Evolutionary conservation across 2,797 vertebrate species (phyloP).

Genomic region (Limosa lapponica): DNA sequence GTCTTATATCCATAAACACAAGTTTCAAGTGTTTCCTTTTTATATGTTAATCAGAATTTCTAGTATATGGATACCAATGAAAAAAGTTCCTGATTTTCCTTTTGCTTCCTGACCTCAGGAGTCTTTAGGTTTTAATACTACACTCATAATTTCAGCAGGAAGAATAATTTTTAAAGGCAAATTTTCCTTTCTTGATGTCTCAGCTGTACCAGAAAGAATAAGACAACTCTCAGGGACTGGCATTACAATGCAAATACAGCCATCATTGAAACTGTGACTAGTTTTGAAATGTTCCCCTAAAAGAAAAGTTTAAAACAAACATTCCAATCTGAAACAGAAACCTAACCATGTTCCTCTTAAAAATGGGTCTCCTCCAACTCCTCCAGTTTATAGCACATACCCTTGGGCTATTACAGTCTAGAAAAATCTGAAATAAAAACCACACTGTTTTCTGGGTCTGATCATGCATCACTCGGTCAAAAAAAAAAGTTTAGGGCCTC

Average conservation of each 20-base stretch:
- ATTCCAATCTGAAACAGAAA: slow-evolving; percentile 49
- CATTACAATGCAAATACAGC: neutral
- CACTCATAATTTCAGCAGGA: neutral
- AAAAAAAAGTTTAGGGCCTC: slow-evolving; percentile 19
- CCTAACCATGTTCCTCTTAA: slow-evolving; percentile 32
- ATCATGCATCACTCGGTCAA: slow-evolving; percentile 14
- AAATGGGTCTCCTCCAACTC: slow-evolving; percentile 29
- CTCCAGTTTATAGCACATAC: slow-evolving; percentile 56
- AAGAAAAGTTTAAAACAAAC: slow-evolving; percentile 39
- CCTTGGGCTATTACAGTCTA: slow-evolving; percentile 58
- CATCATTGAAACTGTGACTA: neutral
- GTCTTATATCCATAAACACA: neutral
- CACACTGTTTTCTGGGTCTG: slow-evolving; percentile 61
- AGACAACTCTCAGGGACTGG: neutral
- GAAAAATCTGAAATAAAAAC: slow-evolving; percentile 65
- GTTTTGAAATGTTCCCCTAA: slow-evolving; percentile 4
- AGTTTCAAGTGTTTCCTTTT: slow-evolving; percentile 50
- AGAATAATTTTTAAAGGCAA: neutral
- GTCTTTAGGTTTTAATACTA: neutral
- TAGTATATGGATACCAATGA: neutral
- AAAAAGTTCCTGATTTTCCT: slow-evolving; percentile 20
- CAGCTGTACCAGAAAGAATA: neutral
- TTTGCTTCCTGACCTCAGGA: neutral
- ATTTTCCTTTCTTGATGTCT: neutral
- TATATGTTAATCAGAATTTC: slow-evolving; percentile 43